Evolutionary conservation across 1,140 invertebrate species (phyloP).

Genomic region (Chironomus striatipennis): DNA sequence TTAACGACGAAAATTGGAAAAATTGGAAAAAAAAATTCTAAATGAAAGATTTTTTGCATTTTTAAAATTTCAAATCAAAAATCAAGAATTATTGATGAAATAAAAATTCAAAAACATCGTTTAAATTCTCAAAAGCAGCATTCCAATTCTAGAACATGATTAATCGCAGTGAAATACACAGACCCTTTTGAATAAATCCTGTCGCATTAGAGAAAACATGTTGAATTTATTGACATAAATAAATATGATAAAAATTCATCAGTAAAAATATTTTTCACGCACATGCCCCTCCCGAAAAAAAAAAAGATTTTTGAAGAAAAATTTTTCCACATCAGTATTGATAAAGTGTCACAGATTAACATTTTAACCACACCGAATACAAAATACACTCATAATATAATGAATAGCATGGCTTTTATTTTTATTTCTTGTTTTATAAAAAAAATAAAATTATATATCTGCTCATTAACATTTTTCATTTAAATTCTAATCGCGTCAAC

Average conservation of each 20-base stretch:
- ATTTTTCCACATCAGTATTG: neutral
- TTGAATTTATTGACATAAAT: slow-evolving; percentile 7
- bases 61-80: too few relatives aligned
- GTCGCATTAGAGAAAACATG: neutral
- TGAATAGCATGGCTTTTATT: neutral
- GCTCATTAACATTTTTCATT: slow-evolving; percentile 23
- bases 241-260: neutral
- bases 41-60: too few relatives aligned
- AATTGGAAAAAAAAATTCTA: too few relatives aligned
- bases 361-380: neutral
- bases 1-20: too few relatives aligned
- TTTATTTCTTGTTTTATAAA: neutral
- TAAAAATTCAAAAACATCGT: too few relatives aligned
- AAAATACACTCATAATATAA: neutral
- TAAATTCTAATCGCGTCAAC: slow-evolving; percentile 20
- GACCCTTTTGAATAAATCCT: too few relatives aligned
- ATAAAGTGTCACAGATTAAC: slow-evolving; percentile 5
- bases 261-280: neutral
- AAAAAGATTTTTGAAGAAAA: neutral
- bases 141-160: too few relatives aligned
- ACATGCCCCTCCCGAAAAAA: neutral
- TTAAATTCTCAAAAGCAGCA: too few relatives aligned
- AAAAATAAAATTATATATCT: neutral
- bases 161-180: too few relatives aligned
- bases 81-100: too few relatives aligned